Percentiles rank a stretch among this genome's conserved stretches.
These are phyloP conservation scores for Platyura marginata DNA, from an alignment of 1,140 invertebrate species.

Conservation along the genomic window DNA sequence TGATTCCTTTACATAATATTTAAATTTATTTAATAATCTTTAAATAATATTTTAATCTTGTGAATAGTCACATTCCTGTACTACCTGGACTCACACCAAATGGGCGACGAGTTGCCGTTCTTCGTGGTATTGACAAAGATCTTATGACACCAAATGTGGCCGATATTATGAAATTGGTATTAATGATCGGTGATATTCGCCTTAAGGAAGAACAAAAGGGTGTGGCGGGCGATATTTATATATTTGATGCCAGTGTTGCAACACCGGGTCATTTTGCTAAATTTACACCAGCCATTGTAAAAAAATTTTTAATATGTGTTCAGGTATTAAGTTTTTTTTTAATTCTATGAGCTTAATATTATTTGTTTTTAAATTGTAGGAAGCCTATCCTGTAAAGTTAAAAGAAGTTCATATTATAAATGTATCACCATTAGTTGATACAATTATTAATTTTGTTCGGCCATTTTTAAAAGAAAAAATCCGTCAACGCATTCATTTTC, in stretches of 20 bases:
- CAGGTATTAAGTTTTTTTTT: constrained; percentile 29
- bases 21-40: background rate
- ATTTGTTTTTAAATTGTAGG: constrained; percentile 25
- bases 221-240: constrained; percentile 63
- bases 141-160: constrained; percentile 34
- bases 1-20: no score
- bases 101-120: constrained; percentile 53
- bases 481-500: constrained; percentile 57
- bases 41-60: background rate
- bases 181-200: constrained; percentile 69
- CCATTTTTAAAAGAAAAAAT: constrained; percentile 76
- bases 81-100: constrained; percentile 57
- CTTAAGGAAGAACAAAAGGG: constrained; percentile 52
- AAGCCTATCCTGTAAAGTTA: constrained; percentile 69
- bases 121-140: constrained; percentile 41
- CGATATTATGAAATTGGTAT: constrained; percentile 55
- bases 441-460: constrained; percentile 64
- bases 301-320: constrained; percentile 65
- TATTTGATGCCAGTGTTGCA: constrained; percentile 53
- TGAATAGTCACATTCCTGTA: constrained; percentile 50
- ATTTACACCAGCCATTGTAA: constrained; percentile 51
- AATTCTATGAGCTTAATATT: background rate
- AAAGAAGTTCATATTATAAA: constrained; percentile 76
- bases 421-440: constrained; percentile 58
- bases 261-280: constrained; percentile 56